Evolutionary conservation across 2,113 vertebrate species (phyloP).

Genomic region (Columba livia): DNA sequence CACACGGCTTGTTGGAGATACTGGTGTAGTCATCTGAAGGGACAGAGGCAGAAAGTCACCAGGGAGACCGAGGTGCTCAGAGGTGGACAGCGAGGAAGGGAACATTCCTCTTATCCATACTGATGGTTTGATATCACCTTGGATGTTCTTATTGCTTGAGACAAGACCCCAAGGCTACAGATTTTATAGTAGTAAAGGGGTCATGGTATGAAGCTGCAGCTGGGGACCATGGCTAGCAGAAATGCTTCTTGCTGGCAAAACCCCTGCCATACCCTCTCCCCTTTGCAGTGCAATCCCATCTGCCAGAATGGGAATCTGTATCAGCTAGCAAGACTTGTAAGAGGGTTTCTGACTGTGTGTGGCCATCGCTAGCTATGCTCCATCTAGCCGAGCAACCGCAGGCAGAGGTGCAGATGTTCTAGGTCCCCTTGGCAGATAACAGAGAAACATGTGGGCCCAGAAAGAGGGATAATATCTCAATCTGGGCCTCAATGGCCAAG

Average conservation of each 20-base stretch:
- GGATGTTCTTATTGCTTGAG: background rate
- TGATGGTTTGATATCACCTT: background rate
- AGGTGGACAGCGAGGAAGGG: background rate
- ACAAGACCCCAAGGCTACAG: background rate
- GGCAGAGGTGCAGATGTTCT: background rate
- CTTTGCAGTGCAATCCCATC: background rate
- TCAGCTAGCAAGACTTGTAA: background rate
- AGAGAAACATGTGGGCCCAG: background rate
- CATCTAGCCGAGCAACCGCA: background rate
- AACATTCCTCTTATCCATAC: background rate
- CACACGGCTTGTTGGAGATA: conserved; percentile 91
- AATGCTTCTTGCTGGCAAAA: background rate
- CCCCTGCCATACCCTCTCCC: background rate
- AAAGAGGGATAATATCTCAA: background rate
- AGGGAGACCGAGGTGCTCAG: background rate
- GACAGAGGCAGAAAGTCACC: background rate
- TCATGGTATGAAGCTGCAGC: background rate
- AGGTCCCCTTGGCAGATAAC: background rate
- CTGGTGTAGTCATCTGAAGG: conserved; percentile 88
- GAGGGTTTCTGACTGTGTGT: background rate
- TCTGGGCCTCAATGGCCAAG: background rate
- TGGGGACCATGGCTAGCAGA: background rate
- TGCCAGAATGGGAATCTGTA: background rate
- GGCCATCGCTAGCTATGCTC: background rate
- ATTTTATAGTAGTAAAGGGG: background rate